Base-by-base conservation (phyloP, 2,888 invertebrate species). In the Reticulitermes lucifugus region DNA sequence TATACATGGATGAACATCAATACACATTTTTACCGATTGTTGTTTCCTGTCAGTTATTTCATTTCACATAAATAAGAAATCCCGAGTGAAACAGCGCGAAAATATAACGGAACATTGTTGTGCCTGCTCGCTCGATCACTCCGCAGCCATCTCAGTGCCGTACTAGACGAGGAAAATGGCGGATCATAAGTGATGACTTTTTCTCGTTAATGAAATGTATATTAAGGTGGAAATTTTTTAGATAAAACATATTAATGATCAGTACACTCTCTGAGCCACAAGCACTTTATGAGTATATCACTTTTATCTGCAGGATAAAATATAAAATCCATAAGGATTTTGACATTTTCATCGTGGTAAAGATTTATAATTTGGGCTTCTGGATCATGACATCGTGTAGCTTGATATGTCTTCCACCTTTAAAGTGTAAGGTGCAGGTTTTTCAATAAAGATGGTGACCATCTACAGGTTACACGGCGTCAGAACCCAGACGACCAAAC, bases 11-110 rank as follows among this genome's bases (percentile, higher is more conserved):
- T 46, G 18, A 77, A 77, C 46, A 77, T 46, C 51, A 46, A 77
- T 35, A 43, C 77, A 77, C 77, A 77, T 77, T 46, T 65, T 77
- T 77, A 77, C 35, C 46, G 77, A 46, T 77, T 77, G 43, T 77
- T 46, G 22, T 46, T 73, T 12, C n/a, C 18, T 73, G 73, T 18
- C 35, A 41, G 35, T 77, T 46, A 22, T 22, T 46, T 77, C 46
- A 51, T 46, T 77, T 77, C 77, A 77, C 77, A 46, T 77, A 51
- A 77, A 46, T 46, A 51, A n/a, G 21, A 77, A 77, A 46, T 46
- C 3, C 22, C 21, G 77, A 51, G 77, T 77, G n/a, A 77, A 2
- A n/a, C 21, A 71, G 65, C 73, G 3, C 2, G 46, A 46, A 46
- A 12, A 46, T 46, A 12, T 46, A 46, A 46, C 41, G 10, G 35